Conservation (phyloP, 2,888 invertebrate species). For the Axea sp. region DNA sequence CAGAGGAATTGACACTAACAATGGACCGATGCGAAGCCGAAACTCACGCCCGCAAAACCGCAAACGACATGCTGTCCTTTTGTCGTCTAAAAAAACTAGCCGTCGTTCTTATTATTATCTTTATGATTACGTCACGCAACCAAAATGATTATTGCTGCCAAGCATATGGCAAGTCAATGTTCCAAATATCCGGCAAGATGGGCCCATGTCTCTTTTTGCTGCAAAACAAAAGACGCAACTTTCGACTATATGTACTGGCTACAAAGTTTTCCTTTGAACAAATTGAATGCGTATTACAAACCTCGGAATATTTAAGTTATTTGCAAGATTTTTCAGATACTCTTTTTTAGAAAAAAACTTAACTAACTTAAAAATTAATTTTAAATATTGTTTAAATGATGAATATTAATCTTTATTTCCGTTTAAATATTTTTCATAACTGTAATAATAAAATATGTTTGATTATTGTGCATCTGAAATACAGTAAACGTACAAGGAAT, state of each 20-base stretch:
- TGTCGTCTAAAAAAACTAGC: conserved; percentile 65
- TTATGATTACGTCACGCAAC: conserved; percentile 63
- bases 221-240: conserved; percentile 34
- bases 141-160: conserved; percentile 51
- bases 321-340: too few species aligned
- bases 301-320: too few species aligned
- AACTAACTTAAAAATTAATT: too few species aligned
- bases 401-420: too few species aligned
- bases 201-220: conserved; percentile 36
- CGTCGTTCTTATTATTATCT: conserved; percentile 48
- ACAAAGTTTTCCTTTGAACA: too few species aligned
- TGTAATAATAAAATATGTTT: too few species aligned
- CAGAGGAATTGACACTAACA: conserved; percentile 47
- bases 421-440: too few species aligned
- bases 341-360: too few species aligned
- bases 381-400: too few species aligned
- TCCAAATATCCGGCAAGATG: conserved; percentile 54
- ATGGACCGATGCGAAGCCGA: conserved; percentile 58
- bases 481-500: too few species aligned
- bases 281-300: too few species aligned
- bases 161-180: conserved; percentile 60
- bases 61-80: conserved; percentile 75
- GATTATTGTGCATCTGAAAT: too few species aligned
- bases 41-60: conserved; percentile 73
- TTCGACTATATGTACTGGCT: neutral